These are phyloP conservation scores for Tetragonula clypearis DNA, from an alignment of 1,140 invertebrate species.

Conservation along the genomic window DNA sequence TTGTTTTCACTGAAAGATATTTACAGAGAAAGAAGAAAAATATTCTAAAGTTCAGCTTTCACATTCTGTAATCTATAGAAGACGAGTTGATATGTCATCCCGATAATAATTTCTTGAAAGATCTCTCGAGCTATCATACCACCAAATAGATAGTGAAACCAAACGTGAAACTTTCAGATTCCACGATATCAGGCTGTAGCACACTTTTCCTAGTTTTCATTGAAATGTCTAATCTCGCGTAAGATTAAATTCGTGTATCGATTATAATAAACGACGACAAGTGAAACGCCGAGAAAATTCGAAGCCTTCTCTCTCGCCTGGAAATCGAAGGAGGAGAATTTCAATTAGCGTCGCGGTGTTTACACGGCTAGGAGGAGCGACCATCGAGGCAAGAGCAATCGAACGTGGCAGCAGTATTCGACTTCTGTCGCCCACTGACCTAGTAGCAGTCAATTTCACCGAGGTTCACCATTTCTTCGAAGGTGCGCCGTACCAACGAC, in stretches of 20 bases:
- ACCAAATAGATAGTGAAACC: background rate
- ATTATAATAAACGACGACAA: background rate
- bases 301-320: background rate
- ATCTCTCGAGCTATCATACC: background rate
- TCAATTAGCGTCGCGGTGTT: conserved; percentile 26
- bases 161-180: background rate
- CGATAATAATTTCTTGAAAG: background rate
- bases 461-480: conserved; percentile 46
- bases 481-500: background rate
- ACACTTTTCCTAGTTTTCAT: background rate
- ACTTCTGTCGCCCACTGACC: conserved; percentile 71
- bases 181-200: background rate
- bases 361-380: background rate
- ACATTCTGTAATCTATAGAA: background rate
- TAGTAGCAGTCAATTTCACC: conserved; percentile 72
- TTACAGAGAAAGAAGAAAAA: background rate
- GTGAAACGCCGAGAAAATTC: conserved; percentile 46
- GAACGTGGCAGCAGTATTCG: conserved; percentile 19
- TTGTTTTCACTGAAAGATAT: background rate
- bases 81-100: background rate
- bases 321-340: conserved; percentile 19
- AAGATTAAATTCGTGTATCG: background rate
- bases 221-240: background rate
- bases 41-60: background rate
- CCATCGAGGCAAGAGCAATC: conserved; percentile 28